Conservation (phyloP, 2,888 invertebrate species). For the Nymphalis c-album region DNA sequence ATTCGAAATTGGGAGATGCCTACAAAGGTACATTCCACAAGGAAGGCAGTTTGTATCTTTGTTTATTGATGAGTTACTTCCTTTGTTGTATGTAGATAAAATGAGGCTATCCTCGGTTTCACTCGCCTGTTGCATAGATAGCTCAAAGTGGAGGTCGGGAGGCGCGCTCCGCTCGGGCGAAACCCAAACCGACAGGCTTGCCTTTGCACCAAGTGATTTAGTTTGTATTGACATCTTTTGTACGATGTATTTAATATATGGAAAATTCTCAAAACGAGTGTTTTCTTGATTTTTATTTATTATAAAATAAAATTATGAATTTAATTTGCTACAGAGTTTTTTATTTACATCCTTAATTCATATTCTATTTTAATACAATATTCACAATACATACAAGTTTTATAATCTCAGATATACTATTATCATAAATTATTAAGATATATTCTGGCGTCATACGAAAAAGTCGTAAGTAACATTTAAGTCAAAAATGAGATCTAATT, state of each 20-base stretch:
- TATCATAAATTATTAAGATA: too few species aligned
- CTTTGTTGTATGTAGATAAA: constrained; percentile 69
- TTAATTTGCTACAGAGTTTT: constrained; percentile 73
- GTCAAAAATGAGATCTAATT: too few species aligned
- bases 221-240: constrained; percentile 81
- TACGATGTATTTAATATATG: constrained; percentile 80
- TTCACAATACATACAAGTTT: too few species aligned
- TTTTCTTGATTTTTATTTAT: constrained; percentile 81
- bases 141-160: constrained; percentile 55
- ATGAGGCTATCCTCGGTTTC: constrained; percentile 78
- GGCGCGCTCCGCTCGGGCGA: constrained; percentile 46
- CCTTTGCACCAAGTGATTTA: constrained; percentile 82
- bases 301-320: constrained; percentile 81
- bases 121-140: constrained; percentile 70
- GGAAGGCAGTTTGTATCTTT: constrained; percentile 67
- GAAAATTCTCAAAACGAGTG: constrained; percentile 76
- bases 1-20: constrained; percentile 65
- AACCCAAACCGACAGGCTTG: constrained; percentile 76
- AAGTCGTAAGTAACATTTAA: too few species aligned
- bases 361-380: not conserved
- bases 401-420: too few species aligned
- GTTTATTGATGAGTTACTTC: constrained; percentile 68
- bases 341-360: constrained; percentile 35
- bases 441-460: too few species aligned
- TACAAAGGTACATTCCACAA: constrained; percentile 71